phyloP scores from a whole-genome alignment of 1,140 invertebrate species.

The Diorhabda elongata region DNA sequence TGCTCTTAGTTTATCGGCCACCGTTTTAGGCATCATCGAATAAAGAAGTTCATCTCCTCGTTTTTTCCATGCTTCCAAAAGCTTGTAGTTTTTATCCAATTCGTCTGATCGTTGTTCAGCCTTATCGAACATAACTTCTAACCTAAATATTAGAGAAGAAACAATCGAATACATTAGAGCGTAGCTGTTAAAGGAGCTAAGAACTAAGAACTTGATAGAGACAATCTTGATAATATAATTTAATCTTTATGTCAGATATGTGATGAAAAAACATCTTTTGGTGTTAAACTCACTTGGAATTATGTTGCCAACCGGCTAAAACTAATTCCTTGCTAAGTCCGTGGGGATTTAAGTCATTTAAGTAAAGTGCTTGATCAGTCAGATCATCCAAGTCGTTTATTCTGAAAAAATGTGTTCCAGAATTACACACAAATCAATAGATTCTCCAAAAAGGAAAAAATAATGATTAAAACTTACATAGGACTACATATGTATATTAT shows the following conservation, averaged over 20 bases:
- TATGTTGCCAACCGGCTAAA: conserved; percentile 81
- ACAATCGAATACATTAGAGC: neutral
- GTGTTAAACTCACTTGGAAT: conserved; percentile 59
- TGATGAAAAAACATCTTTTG: neutral
- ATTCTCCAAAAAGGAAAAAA: neutral
- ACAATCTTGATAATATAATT: neutral
- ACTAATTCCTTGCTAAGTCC: conserved; percentile 81
- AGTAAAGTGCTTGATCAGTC: conserved; percentile 67
- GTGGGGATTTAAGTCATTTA: conserved; percentile 83
- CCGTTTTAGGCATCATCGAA: conserved; percentile 84
- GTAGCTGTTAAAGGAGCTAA: too few species aligned
- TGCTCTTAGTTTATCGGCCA: conserved; percentile 64
- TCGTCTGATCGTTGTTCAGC: conserved; percentile 71
- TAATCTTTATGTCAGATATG: neutral
- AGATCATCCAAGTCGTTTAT: conserved; percentile 81
- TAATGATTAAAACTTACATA: conserved; percentile 58
- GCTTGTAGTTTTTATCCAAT: conserved; percentile 64
- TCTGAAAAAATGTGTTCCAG: conserved; percentile 49
- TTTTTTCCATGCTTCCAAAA: conserved; percentile 78
- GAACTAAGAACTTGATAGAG: too few species aligned
- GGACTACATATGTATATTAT: conserved; percentile 83
- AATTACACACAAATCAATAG: neutral
- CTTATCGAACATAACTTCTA: conserved; percentile 78
- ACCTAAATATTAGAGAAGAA: conserved; percentile 44
- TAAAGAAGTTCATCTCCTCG: conserved; percentile 84